phyloP scores from a whole-genome alignment of 2,113 vertebrate genomes.

The Polypterus bichir region DNA sequence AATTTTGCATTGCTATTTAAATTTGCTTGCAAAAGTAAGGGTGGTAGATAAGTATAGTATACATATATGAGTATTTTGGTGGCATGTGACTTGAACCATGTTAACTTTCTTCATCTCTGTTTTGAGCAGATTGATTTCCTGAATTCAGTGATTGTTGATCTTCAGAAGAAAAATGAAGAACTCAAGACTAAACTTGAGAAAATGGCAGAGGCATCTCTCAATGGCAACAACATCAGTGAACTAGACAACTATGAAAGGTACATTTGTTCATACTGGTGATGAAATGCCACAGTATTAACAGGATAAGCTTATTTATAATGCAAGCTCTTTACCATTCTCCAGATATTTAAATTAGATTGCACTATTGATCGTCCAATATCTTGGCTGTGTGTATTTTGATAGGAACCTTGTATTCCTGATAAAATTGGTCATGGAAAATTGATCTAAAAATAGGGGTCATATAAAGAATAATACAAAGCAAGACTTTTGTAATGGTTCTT shows the following conservation, averaged over 20 bases:
- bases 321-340: too few relatives aligned
- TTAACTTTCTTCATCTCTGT: not conserved
- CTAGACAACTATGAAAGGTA: conserved; percentile 71
- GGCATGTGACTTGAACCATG: too few relatives aligned
- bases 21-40: too few relatives aligned
- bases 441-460: not conserved
- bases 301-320: too few relatives aligned
- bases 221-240: conserved; percentile 69
- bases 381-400: not conserved
- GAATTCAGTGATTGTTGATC: conserved; percentile 90
- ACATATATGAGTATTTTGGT: too few relatives aligned
- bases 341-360: too few relatives aligned
- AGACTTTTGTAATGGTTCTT: too few relatives aligned
- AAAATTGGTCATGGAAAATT: not conserved
- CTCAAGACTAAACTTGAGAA: conserved; percentile 75
- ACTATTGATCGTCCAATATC: not conserved
- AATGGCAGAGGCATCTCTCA: conserved; percentile 87
- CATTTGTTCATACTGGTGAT: not conserved
- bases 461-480: too few relatives aligned
- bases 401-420: not conserved
- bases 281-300: too few relatives aligned
- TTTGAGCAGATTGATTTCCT: conserved; percentile 78
- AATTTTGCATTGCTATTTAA: too few relatives aligned
- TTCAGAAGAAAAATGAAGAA: conserved; percentile 77
- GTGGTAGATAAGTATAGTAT: too few relatives aligned